phyloP scores from a whole-genome alignment of 2,888 invertebrate species.

The Zootermopsis nevadensis region DNA sequence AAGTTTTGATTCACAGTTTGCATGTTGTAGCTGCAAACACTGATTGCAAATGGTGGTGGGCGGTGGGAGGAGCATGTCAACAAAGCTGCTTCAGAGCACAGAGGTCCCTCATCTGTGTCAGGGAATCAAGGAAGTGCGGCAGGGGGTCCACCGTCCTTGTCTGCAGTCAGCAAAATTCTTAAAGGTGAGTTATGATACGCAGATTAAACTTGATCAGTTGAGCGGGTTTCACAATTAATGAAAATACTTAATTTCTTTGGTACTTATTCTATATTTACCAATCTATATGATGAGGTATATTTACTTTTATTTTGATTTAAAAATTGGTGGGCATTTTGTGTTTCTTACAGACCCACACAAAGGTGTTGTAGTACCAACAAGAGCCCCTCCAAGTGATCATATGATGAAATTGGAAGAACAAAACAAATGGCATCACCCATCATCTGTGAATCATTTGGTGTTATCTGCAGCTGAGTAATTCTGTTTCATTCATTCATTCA shows the following conservation, averaged over 20 bases:
- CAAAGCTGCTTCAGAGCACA: background rate
- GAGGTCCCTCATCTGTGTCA: background rate
- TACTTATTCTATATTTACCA: no score
- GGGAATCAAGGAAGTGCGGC: background rate
- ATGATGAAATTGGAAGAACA: background rate
- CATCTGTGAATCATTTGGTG: background rate
- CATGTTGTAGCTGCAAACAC: conserved; percentile 8
- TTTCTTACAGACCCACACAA: conserved; percentile 9
- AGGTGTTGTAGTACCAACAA: conserved; percentile 16
- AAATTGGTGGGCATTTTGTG: background rate
- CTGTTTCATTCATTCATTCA: no score
- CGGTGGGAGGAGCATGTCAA: background rate
- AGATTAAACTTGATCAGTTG: no score
- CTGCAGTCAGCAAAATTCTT: conserved; percentile 14
- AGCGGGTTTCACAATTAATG: no score
- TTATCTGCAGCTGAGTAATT: conserved; percentile 17
- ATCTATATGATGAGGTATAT: no score
- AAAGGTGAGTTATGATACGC: background rate
- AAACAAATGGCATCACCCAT: background rate
- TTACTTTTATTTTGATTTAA: no score
- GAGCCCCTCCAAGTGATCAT: background rate
- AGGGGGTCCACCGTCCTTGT: background rate
- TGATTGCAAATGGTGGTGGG: background rate
- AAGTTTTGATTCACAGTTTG: background rate
- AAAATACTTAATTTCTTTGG: no score